Evolutionary conservation across 2,113 vertebrate species (phyloP).

Genomic region (Pogonocichla stellata): DNA sequence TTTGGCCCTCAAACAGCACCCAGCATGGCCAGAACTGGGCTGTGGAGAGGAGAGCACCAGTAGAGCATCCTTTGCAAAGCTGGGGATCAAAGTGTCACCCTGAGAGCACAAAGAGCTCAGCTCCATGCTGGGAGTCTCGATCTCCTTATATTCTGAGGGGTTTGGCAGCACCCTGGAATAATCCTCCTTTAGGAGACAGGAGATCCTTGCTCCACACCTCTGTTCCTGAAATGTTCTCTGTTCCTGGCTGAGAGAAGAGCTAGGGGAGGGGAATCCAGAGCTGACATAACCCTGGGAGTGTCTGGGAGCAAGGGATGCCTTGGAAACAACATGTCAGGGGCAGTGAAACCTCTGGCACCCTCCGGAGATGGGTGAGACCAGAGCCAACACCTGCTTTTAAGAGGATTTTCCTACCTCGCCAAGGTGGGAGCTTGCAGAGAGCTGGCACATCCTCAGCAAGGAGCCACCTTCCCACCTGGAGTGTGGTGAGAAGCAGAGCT

Average conservation of each 20-base stretch:
- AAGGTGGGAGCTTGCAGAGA: neutral
- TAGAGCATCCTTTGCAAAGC: neutral
- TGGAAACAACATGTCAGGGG: neutral
- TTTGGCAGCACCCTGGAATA: neutral
- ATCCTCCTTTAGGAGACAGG: neutral
- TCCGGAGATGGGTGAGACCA: neutral
- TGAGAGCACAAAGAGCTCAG: neutral
- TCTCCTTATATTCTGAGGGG: neutral
- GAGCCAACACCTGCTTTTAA: fast-evolving
- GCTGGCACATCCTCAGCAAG: fast-evolving
- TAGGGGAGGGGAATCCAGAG: neutral
- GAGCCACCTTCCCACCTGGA: neutral
- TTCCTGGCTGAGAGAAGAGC: neutral
- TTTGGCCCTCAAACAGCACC: neutral
- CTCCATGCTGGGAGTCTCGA: fast-evolving
- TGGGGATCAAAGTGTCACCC: neutral
- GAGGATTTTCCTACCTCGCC: neutral
- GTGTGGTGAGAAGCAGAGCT: neutral
- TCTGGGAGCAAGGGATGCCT: neutral
- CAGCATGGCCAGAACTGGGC: fast-evolving
- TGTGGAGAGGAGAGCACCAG: neutral
- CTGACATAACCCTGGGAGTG: neutral
- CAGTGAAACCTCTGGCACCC: neutral
- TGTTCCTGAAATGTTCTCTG: neutral
- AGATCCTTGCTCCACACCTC: neutral